phyloP scores from a whole-genome alignment of 2,888 invertebrate genomes.

The Alloscopus bannaensis region DNA sequence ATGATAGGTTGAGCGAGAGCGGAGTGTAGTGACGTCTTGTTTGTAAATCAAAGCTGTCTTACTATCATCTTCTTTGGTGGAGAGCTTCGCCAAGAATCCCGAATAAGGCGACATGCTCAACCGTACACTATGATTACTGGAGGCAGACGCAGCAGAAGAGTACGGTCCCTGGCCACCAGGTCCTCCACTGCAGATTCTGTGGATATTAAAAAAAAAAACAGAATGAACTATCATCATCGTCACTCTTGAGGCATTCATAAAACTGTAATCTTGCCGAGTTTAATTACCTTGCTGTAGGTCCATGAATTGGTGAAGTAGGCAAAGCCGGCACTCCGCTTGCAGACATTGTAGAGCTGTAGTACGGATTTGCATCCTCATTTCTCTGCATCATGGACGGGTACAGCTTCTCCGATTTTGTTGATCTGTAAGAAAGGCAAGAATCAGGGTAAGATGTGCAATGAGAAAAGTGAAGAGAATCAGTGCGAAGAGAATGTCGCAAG shows the following conservation, averaged over 20 bases:
- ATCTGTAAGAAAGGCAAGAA: slow-evolving; percentile 79
- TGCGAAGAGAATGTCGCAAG: no score
- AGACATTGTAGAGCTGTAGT: slow-evolving; percentile 68
- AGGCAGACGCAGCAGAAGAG: slow-evolving; percentile 69
- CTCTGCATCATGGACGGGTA: slow-evolving; percentile 93
- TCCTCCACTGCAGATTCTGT: slow-evolving; percentile 48
- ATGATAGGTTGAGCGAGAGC: slow-evolving; percentile 8
- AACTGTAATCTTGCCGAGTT: not conserved
- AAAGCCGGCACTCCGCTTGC: slow-evolving; percentile 50
- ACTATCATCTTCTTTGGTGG: slow-evolving; percentile 84
- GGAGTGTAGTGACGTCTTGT: slow-evolving; percentile 1
- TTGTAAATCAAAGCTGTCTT: slow-evolving; percentile 73
- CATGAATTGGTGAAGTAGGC: slow-evolving; percentile 64
- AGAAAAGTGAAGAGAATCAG: no score
- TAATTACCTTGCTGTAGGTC: slow-evolving; percentile 61
- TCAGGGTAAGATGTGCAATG: not conserved
- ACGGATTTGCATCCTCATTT: slow-evolving; percentile 88
- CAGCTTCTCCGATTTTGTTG: slow-evolving; percentile 95
- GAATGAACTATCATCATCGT: not conserved
- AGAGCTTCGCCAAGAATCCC: slow-evolving; percentile 75
- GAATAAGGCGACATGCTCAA: slow-evolving; percentile 75
- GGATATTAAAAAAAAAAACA: not conserved
- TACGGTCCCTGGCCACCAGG: slow-evolving; percentile 63
- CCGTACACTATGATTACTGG: slow-evolving; percentile 70
- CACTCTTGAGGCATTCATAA: no score